Conservation (phyloP, 2,797 vertebrate species). For the Ptychobarbus kaznakovi region DNA sequence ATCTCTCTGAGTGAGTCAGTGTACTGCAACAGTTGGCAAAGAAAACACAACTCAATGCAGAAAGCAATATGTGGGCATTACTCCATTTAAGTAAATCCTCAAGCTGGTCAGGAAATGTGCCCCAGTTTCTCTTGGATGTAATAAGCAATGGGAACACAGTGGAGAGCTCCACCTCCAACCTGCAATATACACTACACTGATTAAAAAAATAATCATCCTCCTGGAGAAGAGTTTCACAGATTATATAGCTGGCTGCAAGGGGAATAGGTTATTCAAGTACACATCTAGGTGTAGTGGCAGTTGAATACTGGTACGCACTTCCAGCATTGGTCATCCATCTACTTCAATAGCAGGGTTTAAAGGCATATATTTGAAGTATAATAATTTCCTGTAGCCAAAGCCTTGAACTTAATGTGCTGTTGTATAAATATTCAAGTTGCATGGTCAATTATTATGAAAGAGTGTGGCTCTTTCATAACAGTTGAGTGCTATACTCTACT, state of each 20-base stretch:
- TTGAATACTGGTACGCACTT: neutral
- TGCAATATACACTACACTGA: neutral
- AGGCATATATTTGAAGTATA: neutral
- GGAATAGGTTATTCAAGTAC: neutral
- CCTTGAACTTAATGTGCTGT: constrained; percentile 8
- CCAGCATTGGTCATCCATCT: neutral
- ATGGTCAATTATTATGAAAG: neutral
- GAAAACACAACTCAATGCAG: neutral
- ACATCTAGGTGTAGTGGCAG: neutral
- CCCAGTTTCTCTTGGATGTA: constrained; percentile 30
- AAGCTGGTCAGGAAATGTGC: neutral
- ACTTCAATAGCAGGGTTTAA: neutral
- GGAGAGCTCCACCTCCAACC: neutral
- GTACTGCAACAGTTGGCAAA: constrained; percentile 18
- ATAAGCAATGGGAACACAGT: constrained; percentile 5
- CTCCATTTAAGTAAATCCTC: neutral
- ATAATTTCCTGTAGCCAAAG: constrained; percentile 17
- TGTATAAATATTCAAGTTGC: constrained; percentile 1
- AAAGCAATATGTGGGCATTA: constrained; percentile 1
- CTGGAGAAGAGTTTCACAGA: neutral
- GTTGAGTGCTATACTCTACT: neutral
- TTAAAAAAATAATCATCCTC: neutral
- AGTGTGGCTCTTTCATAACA: neutral
- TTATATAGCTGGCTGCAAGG: neutral
- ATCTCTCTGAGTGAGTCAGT: neutral